Evolutionary conservation across 2,888 invertebrate species (phyloP), one percentile per base, ranked within the genome.

Genomic region (Metopia argyrocephala): DNA sequence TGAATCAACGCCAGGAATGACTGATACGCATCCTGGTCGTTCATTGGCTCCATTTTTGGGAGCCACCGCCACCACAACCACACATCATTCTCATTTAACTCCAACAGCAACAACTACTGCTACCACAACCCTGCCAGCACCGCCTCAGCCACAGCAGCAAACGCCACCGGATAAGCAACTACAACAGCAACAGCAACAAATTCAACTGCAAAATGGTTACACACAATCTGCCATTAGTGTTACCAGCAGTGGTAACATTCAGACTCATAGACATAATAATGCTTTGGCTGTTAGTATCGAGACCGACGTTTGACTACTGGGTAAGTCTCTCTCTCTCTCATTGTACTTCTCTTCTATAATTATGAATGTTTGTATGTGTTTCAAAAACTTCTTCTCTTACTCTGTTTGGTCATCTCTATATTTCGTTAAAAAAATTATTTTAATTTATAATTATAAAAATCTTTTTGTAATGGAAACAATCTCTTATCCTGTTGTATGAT

Each of bases 231-330:
- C 87, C 84, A 85, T 87, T 83, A 86, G 85, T 83, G 86, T 87
- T 82, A 86, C 88, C 84, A 88, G 89, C 84, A 87, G 89, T 83
- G 89, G 90, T 85, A 90, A 93, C 89, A 94, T 93, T 91, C 94
- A 94, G 91, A 93, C 94, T 89, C 93, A 94, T 91, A 94, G 94
- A 92, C 94, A 94, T 92, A 95, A 95, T 92, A 95, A 94, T 92
- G 93, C 95, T 91, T 94, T 95, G 91, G 94, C 95, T 90, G 95
- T 96, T 92, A 95, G 96, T 92, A 95, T 95, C 92, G 97, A 97
- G 93, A 97, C 97, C 92, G 97, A 97, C 93, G 97, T 97, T 94
- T 97, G 96, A 97, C 96, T 95, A 95, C 94, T 93, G 93, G 95
- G 96, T 96, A 91, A 92, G 93, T 89, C 9, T 46, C 48, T 56